These are phyloP conservation scores for Pangasius mekongensis DNA, from an alignment of 2,797 vertebrate species.

Conservation along the genomic window DNA sequence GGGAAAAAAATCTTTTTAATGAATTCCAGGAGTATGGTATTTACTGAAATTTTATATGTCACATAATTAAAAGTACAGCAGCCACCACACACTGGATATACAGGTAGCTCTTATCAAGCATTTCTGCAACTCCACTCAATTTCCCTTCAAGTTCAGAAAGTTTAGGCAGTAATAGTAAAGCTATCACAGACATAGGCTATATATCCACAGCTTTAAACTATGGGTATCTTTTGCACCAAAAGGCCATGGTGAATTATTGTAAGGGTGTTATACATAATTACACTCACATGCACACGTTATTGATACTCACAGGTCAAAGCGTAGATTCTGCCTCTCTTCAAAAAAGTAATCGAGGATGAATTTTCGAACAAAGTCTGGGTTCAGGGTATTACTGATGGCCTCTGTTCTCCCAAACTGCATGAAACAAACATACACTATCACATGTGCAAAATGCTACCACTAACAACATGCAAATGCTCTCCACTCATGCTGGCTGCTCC, in stretches of 20 bases:
- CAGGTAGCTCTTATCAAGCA: background rate
- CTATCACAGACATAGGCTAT: background rate
- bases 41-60: background rate
- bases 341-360: conserved; percentile 99
- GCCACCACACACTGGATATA: background rate
- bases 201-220: background rate
- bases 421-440: conserved; percentile 49
- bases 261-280: background rate
- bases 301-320: conserved; percentile 95
- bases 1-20: background rate
- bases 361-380: conserved; percentile 97
- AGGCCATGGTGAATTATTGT: background rate
- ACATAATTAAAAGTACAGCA: background rate
- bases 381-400: conserved; percentile 97
- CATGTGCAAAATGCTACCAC: background rate
- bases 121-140: background rate
- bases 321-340: conserved; percentile 95
- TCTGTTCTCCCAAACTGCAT: conserved; percentile 94
- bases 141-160: background rate
- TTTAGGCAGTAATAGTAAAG: background rate
- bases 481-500: background rate
- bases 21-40: background rate
- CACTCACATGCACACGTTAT: conserved; percentile 5
- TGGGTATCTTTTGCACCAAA: background rate
- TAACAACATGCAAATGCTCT: background rate